Base-by-base conservation (phyloP, 2,113 vertebrate species). In the Microcebus tavaratra region DNA sequence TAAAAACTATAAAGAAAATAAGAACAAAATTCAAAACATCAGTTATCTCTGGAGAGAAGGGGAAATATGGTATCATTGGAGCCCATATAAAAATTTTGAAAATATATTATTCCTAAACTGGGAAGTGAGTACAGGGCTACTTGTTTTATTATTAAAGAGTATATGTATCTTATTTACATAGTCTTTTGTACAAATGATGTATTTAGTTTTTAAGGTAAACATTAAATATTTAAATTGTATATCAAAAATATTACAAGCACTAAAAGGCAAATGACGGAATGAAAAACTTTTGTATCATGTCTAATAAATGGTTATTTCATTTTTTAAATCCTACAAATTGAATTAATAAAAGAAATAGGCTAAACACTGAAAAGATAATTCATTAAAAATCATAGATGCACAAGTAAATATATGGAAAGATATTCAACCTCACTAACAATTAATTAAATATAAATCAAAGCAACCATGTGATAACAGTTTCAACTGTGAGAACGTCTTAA, bases 201-300 rank as follows among this genome's bases (percentile, higher is more conserved):
- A 92, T 86, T 89, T 95, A 87, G 50, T 83, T 87, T 84, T 96
- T 73, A 20, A 88, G 67, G 50, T 83, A 87, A 85, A 93, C 53
- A 20, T 34, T 85, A 96, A 88, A 73, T 9, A 23, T 55, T 82
- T 90, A 93, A 82, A 93, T 18, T 72, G 2, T 76, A 18, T 39
- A 85, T 78, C 25, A 89, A 94, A 93, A 95, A 65, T 72, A 68
- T 34, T 25, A 67, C 6, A 85, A 86, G 82, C 3, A 72, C 82
- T 78, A 91, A 85, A 91, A 91, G 17, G 20, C 9, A 94, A 92
- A 85, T 90, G 25, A 83, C 45, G 95, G 95, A 87, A 29, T 70
- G 42, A 91, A 94, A 92, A 92, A 57, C 8, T n/a, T 6, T 55
- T 75, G 2, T 79, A 34, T 61, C 36, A 68, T 75, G 65, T 61